These are phyloP conservation scores for Nyctalus aviator DNA, from an alignment of 2,797 vertebrate genomes.

Conservation along the genomic window DNA sequence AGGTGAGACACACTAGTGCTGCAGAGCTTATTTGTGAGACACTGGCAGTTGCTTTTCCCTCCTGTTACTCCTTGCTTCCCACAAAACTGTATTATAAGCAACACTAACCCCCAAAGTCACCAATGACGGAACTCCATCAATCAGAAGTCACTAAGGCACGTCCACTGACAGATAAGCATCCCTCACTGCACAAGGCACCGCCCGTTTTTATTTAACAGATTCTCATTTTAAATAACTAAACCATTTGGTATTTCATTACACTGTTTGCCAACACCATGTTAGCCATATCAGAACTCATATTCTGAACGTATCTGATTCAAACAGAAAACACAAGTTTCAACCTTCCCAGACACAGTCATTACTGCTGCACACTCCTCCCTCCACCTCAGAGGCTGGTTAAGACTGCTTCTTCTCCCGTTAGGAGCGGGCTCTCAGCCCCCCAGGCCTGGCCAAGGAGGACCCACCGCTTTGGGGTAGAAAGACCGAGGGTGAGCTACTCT, in stretches of 20 bases:
- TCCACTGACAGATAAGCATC: not conserved
- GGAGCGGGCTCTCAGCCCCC: not conserved
- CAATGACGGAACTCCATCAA: not conserved
- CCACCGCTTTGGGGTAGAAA: not conserved
- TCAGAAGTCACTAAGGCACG: not conserved
- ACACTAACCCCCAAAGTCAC: not conserved
- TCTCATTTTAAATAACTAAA: slow-evolving; percentile 2
- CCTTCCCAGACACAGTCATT: not conserved
- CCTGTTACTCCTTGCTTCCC: not conserved
- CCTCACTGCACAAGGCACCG: not conserved
- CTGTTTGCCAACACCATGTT: not conserved
- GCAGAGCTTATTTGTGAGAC: not conserved
- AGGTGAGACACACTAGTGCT: not conserved
- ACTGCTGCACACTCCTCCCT: too few relatives aligned
- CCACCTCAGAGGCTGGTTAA: not conserved
- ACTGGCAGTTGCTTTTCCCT: not conserved
- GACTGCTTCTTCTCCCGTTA: not conserved
- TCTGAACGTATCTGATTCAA: not conserved
- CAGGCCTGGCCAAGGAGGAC: not conserved
- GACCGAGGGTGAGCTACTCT: not conserved
- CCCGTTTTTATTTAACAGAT: not conserved
- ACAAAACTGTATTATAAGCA: not conserved
- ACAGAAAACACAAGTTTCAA: not conserved
- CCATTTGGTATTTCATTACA: not conserved
- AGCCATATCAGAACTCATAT: not conserved